Percentiles rank a stretch among this genome's conserved stretches.
Conservation (phyloP, 1,140 invertebrate species). For the Dinoponera quadriceps region DNA sequence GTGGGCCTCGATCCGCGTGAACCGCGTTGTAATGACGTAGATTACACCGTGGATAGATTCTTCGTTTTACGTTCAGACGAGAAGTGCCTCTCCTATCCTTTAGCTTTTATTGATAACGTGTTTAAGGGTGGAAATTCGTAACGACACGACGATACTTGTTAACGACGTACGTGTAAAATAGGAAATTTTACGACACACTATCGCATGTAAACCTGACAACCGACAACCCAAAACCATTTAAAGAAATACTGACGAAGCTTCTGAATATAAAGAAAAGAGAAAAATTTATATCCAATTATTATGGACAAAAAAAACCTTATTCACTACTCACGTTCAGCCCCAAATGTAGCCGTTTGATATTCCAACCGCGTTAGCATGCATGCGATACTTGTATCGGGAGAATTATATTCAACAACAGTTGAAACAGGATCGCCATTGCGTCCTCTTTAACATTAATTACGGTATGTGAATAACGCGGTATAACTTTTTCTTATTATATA, state of each 20-base stretch:
- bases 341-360: neutral
- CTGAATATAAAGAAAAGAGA: neutral
- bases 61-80: slow-evolving; percentile 73
- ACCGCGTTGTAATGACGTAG: slow-evolving; percentile 3
- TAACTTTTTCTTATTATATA: slow-evolving; percentile 59
- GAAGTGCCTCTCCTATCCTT: slow-evolving; percentile 75
- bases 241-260: slow-evolving; percentile 41
- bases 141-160: slow-evolving; percentile 23
- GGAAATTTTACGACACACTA: slow-evolving; percentile 35
- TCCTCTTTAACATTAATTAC: too few species aligned
- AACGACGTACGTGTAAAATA: slow-evolving; percentile 36
- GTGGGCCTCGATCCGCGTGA: slow-evolving; percentile 24
- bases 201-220: slow-evolving; percentile 24
- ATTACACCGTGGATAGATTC: slow-evolving; percentile 40
- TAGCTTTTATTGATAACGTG: slow-evolving; percentile 72
- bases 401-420: neutral
- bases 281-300: slow-evolving; percentile 52
- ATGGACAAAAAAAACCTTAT: neutral
- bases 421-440: too few species aligned
- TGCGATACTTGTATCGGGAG: neutral
- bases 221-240: slow-evolving; percentile 53
- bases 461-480: neutral
- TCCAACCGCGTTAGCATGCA: neutral
- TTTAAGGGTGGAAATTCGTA: slow-evolving; percentile 61
- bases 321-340: neutral